Percentiles rank a stretch among this genome's conserved stretches.
phyloP scores from a whole-genome alignment of 2,888 invertebrate genomes.

The Cepaea hortensis region DNA sequence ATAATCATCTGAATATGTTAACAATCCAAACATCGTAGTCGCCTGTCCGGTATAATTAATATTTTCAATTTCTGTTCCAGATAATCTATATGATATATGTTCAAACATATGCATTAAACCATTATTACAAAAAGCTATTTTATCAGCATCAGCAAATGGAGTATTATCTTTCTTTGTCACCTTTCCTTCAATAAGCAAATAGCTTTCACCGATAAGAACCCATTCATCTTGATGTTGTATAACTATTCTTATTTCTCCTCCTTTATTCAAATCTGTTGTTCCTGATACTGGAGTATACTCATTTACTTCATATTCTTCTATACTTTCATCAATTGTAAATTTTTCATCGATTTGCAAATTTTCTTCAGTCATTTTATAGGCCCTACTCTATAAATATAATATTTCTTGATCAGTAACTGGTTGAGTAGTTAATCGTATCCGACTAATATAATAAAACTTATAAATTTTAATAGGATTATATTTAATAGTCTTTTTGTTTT shows the following conservation, averaged over 20 bases:
- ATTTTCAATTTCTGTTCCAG: constrained; percentile 21
- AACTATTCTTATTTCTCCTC: constrained; percentile 16
- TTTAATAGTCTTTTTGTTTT: too few relatives aligned
- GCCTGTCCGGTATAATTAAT: constrained; percentile 7
- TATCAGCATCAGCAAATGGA: constrained; percentile 6
- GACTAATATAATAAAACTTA: too few relatives aligned
- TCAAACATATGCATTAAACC: constrained; percentile 21
- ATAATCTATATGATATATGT: constrained; percentile 19
- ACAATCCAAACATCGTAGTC: constrained; percentile 14
- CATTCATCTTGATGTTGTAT: constrained; percentile 5
- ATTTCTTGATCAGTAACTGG: too few relatives aligned
- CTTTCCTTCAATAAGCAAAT: constrained; percentile 18
- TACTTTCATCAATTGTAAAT: too few relatives aligned
- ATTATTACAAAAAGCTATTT: constrained; percentile 14
- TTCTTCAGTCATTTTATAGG: too few relatives aligned
- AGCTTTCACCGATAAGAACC: constrained; percentile 11
- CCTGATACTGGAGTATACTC: background rate
- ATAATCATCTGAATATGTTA: constrained; percentile 9
- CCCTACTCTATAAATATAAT: too few relatives aligned
- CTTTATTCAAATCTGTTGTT: constrained; percentile 1
- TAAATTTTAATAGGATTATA: too few relatives aligned
- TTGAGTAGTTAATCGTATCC: too few relatives aligned
- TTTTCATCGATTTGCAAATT: too few relatives aligned
- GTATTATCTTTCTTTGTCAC: background rate
- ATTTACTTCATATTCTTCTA: constrained; percentile 18